Evolutionary conservation across 1,140 invertebrate genomes (phyloP).

Genomic region (Liolophura sinensis): DNA sequence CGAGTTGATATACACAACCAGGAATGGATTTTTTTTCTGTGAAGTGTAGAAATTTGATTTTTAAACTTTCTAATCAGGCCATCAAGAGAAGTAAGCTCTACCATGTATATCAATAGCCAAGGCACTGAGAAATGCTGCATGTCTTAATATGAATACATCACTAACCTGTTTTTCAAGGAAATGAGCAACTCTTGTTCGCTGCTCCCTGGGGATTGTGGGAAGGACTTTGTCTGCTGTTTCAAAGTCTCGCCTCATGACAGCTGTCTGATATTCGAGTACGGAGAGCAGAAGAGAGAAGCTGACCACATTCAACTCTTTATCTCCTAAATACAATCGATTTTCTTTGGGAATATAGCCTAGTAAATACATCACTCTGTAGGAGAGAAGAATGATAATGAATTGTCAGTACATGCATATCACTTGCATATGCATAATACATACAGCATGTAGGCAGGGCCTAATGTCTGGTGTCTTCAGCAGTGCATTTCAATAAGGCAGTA

Average conservation of each 20-base stretch:
- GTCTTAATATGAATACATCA: background rate
- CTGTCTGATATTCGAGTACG: conserved; percentile 98
- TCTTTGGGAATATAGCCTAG: conserved; percentile 97
- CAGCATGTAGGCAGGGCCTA: too few species aligned
- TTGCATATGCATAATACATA: too few species aligned
- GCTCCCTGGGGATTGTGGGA: conserved; percentile 92
- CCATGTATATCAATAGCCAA: too few species aligned
- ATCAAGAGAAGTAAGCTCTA: too few species aligned
- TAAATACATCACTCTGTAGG: conserved; percentile 75
- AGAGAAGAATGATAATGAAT: conserved; percentile 11
- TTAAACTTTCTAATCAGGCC: too few species aligned
- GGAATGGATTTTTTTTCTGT: too few species aligned
- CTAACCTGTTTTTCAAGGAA: conserved; percentile 95
- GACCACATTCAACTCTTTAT: conserved; percentile 96
- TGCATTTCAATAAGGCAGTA: too few species aligned
- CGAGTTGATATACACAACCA: too few species aligned
- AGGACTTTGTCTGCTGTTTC: conserved; percentile 94
- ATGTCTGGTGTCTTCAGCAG: too few species aligned
- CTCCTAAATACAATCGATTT: conserved; percentile 93
- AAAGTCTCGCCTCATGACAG: conserved; percentile 98
- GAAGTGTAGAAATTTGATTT: too few species aligned
- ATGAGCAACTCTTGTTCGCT: conserved; percentile 95
- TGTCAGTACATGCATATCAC: too few species aligned
- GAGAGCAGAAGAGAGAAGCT: conserved; percentile 82
- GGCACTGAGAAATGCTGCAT: too few species aligned